Base-by-base conservation (phyloP, 2,797 vertebrate species). In the Halcyon badia region DNA sequence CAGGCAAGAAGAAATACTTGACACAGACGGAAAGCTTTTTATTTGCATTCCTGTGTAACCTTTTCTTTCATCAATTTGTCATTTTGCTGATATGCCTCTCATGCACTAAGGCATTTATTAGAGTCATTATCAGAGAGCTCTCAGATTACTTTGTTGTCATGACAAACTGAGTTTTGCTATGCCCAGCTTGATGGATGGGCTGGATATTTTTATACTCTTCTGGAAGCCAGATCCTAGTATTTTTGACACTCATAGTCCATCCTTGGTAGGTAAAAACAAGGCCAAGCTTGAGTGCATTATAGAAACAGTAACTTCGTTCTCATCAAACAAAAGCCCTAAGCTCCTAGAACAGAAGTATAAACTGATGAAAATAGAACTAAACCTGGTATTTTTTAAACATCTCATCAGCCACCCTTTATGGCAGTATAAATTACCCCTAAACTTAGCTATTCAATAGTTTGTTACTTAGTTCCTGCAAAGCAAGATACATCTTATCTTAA, bases 11-110 rank as follows among this genome's bases (percentile, higher is more conserved):
- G 64, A 62, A 88, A 83, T 68, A 73, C 81, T 96, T 92, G 71
- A 91, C 75, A 71, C 22, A 89, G 88, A 44, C 69, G 51, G 69
- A 89, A 79, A 92, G 86, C 76, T 81, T 96, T 97, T 87, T 78
- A 86, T 94, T 95, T 93, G 79, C 92, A 87, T 96, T 96, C 92
- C 61, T 76, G 73, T 76, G 72, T 80, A 94, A 96, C 94, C 91
- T 93, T 92, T 64, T 90, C 82, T 94, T 89, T 95, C 93, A 97
- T 92, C 95, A 94, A 87, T 96, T 95, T 97, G 92, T 96, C 95
- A 91, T 96, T 97, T 94, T 91, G 68, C 68, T 97, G 95, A 95
- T 96, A 93, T 73, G 68, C 64, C 79, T 96, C 92, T 97, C 93
- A 87, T 90, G 87, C 82, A 92, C 33, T 16, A 65, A 89, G 81